Evolutionary conservation across 2,113 vertebrate species (phyloP).

Genomic region (Acanthisitta chloris): DNA sequence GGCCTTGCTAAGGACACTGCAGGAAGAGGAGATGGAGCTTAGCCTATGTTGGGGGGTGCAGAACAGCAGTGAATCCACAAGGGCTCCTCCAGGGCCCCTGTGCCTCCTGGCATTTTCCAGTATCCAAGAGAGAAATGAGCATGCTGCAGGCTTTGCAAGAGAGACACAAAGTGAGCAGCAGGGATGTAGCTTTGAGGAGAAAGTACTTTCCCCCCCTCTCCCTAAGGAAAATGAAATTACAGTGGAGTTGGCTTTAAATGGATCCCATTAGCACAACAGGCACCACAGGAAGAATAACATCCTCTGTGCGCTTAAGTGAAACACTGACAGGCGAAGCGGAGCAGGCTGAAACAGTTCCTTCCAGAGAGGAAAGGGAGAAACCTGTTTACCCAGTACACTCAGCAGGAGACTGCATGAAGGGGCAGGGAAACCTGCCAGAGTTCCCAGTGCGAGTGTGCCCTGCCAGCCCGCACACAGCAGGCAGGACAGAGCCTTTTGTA

Average conservation of each 20-base stretch:
- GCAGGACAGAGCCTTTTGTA: neutral
- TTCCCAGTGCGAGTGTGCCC: neutral
- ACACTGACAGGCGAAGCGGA: neutral
- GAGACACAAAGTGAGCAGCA: neutral
- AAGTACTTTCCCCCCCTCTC: neutral
- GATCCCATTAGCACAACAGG: conserved; percentile 45
- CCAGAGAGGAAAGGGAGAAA: neutral
- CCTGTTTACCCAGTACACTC: neutral
- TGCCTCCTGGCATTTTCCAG: neutral
- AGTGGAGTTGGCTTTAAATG: conserved; percentile 16
- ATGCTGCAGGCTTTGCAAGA: neutral
- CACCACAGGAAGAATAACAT: conserved; percentile 37
- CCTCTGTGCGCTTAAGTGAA: neutral
- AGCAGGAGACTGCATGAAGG: neutral
- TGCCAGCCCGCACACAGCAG: neutral
- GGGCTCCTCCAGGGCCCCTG: neutral
- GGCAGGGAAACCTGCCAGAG: neutral
- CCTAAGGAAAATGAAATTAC: conserved; percentile 59
- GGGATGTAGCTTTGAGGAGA: neutral
- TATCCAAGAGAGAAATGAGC: neutral
- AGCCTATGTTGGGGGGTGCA: neutral
- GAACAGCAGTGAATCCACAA: neutral
- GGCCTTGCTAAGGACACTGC: neutral
- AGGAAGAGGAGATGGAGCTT: neutral
- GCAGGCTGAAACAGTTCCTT: neutral